A percentile compares a stretch with the other conserved stretches of the same genome.
phyloP scores from a whole-genome alignment of 2,797 vertebrate species.

The Pelodytes ibericus region DNA sequence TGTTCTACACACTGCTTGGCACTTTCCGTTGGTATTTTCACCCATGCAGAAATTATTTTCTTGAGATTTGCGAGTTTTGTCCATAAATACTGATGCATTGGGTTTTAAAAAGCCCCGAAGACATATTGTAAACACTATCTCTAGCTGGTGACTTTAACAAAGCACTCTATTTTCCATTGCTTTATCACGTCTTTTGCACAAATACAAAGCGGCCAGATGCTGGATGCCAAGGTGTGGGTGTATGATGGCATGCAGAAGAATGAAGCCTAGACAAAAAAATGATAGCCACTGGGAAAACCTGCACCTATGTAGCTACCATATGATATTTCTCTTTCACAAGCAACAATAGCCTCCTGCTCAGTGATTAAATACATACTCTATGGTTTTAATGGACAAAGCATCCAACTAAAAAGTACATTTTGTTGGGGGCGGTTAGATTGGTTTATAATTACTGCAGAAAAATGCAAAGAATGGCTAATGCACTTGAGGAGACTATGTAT shows the following conservation, averaged over 20 bases:
- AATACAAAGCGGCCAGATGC: conserved; percentile 47
- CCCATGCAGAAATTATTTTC: too few species aligned
- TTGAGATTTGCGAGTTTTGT: not conserved
- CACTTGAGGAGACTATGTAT: conserved; percentile 13
- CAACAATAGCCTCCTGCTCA: conserved; percentile 46
- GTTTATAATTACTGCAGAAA: conserved; percentile 30
- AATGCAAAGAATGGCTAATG: conserved; percentile 16
- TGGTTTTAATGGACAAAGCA: conserved; percentile 51
- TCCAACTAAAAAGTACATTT: conserved; percentile 20
- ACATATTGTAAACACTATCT: not conserved
- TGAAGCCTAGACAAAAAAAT: conserved; percentile 43
- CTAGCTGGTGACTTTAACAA: conserved; percentile 36
- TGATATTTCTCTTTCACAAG: conserved; percentile 39
- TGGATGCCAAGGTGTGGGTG: conserved; percentile 51
- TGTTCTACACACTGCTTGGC: too few species aligned
- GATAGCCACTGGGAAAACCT: conserved; percentile 51
- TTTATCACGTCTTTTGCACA: conserved; percentile 46
- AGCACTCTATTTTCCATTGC: conserved; percentile 4
- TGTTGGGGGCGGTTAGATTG: conserved; percentile 21
- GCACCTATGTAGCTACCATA: conserved; percentile 31
- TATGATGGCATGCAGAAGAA: conserved; percentile 48
- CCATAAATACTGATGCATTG: conserved; percentile 7
- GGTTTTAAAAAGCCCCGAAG: not conserved
- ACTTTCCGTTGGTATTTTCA: too few species aligned
- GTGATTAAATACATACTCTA: conserved; percentile 41